Evolutionary conservation across 2,888 invertebrate genomes (phyloP), one percentile per base, ranked within the genome.

Genomic region (Caenorhabditis sp.): DNA sequence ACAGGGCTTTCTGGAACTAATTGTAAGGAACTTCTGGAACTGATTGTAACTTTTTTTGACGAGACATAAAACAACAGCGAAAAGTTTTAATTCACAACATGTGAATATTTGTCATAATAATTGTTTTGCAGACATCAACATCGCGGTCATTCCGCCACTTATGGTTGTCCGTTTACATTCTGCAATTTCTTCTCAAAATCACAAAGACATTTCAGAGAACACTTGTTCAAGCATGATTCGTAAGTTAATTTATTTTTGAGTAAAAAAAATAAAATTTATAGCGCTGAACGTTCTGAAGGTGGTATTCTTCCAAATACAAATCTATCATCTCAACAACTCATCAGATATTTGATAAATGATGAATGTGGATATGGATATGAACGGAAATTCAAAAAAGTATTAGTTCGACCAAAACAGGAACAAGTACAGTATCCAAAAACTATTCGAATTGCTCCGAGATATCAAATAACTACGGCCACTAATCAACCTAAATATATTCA

Each of bases 191-290:
- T 53, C 0, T 80, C 83, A 8, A 84, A 85, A 61, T 82, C 82
- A 19, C 83, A 84, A n/a, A 76, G 82, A 37, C 82, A 84, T 64
- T 87, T 87, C 58, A 62, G 78, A 8, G 84, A 83, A 19, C 87
- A 87, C 62, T 67, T 84, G 6, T 50, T 55, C 2, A 86, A 85
- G 63, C 86, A 86, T 66, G 69, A 76, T 17, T 26, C 57, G 60
- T 69, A n/a, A 21, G 70, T 66, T 19, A 36, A 37, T 27, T 69
- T 62, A 19, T 53, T 19, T 23, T 61, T 37, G 51, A 21, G 43
- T n/a, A 37, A 58, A 37, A n/a, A 21, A 27, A 36, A 1, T 36
- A 24, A 43, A 10, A 24, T 23, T 26, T 53, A 43, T 37, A 74
- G 74, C 60, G 60, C 23, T 19, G 73, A 73, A n/a, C 62, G 61